Evolutionary conservation across 2,113 vertebrate genomes (phyloP).

Genomic region (Semnornis frantzii): DNA sequence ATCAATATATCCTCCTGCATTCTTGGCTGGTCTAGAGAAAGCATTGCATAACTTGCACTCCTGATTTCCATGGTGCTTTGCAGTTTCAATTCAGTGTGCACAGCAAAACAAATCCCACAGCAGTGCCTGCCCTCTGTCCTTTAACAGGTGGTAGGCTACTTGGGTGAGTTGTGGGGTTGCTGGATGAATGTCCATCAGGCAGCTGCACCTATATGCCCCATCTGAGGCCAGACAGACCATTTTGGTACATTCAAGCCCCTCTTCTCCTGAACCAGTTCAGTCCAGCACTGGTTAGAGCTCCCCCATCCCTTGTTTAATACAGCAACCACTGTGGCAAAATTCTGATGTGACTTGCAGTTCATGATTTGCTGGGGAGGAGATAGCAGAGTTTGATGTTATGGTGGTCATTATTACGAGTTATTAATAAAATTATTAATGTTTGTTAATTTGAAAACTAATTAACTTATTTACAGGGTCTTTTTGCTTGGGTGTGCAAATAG

Average conservation of each 20-base stretch:
- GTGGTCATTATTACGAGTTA: too few relatives aligned
- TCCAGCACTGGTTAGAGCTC: fast-evolving
- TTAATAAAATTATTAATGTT: too few relatives aligned
- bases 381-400: not conserved
- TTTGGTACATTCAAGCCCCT: not conserved
- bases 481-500: too few relatives aligned
- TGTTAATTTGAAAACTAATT: too few relatives aligned
- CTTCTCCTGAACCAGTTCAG: not conserved
- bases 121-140: not conserved
- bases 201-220: not conserved
- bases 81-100: not conserved
- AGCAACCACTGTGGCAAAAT: not conserved
- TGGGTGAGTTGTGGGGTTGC: not conserved
- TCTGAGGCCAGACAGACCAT: not conserved
- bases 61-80: not conserved
- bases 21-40: not conserved
- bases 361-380: not conserved
- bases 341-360: not conserved
- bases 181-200: not conserved
- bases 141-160: not conserved
- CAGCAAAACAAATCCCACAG: not conserved
- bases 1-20: not conserved
- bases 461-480: too few relatives aligned
- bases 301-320: not conserved
- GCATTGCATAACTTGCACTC: not conserved